Percentiles rank a stretch among this genome's conserved stretches.
Conservation (phyloP, 2,113 vertebrate genomes). For the Pogona vitticeps region DNA sequence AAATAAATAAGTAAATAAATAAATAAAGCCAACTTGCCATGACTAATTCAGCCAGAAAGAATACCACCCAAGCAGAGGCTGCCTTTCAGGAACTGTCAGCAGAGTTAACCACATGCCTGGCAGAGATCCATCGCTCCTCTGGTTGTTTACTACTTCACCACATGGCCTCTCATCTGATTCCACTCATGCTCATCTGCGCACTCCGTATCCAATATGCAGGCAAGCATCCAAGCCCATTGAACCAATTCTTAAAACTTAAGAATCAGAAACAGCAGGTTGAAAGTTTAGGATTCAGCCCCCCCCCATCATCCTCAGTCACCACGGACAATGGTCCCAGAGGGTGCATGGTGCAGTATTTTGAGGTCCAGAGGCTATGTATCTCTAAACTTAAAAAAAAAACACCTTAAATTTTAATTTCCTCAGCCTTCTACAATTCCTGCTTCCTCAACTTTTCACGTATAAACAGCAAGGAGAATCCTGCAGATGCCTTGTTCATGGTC, state of each 20-base stretch:
- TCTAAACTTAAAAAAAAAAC: no score
- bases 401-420: neutral
- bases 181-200: fast-evolving
- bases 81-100: neutral
- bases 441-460: neutral
- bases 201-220: neutral
- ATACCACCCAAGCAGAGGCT: neutral
- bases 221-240: neutral
- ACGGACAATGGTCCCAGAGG: neutral
- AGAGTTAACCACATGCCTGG: neutral
- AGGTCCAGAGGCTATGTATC: neutral
- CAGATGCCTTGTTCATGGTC: no score
- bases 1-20: no score
- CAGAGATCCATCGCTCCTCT: neutral
- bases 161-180: neutral
- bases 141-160: neutral
- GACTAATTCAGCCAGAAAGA: neutral
- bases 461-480: no score
- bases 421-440: neutral
- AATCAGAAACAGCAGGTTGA: neutral
- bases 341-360: neutral
- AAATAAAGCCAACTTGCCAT: neutral
- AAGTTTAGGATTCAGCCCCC: no score
- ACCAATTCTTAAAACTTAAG: neutral
- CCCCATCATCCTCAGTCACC: neutral